Base-by-base conservation (phyloP, 1,140 invertebrate species). In the Diuraphis noxia region DNA sequence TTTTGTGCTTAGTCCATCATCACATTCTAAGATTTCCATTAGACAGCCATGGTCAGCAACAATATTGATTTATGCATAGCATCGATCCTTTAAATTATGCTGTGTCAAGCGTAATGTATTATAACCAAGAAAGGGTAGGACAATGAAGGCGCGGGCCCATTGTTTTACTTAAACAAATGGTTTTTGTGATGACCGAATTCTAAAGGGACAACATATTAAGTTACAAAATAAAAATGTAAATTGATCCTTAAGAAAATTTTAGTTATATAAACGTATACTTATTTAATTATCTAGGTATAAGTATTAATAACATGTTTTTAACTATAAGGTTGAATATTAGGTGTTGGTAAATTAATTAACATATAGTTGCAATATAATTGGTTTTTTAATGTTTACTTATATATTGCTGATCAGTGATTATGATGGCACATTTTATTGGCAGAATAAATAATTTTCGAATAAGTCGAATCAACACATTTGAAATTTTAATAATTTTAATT, bases 61-160 rank as follows among this genome's bases (percentile, higher is more conserved):
- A 81, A 79, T 52, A 82, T 91, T 82, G 89, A 91, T 82, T 81
- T 91, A 91, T 82, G 89, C 72, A 91, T 40, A 91, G 46, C 88
- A 77, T 79, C n/a, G 40, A 90, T 81, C 89, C 23, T 91, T 49
- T 40, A 91, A 38, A 82, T 82, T 91, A 52, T 91, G 63, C 77
- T 82, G 72, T 38, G 63, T 77, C 36, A 19, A 82, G 77, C 77
- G 38, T 46, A 91, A 49, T 79, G n/a, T 79, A 90, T 77, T 49
- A 21, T 77, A 41, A 72, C 10, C 56, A 34, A 56, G 36, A 8
- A 88, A 36, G 49, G 87, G 38, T 36, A 89, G 30, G 30, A 49
- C 63, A 72, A 89, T 77, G 30, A 30, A 43, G 19, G 43, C 88
- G 41, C 40, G 34, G 56, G 34, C 49, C 85, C 36, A 87, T 87